Percentiles rank a stretch among this genome's conserved stretches.
Evolutionary conservation across 2,113 vertebrate species (phyloP).

Genomic region (Paracanthobrama guichenoti): DNA sequence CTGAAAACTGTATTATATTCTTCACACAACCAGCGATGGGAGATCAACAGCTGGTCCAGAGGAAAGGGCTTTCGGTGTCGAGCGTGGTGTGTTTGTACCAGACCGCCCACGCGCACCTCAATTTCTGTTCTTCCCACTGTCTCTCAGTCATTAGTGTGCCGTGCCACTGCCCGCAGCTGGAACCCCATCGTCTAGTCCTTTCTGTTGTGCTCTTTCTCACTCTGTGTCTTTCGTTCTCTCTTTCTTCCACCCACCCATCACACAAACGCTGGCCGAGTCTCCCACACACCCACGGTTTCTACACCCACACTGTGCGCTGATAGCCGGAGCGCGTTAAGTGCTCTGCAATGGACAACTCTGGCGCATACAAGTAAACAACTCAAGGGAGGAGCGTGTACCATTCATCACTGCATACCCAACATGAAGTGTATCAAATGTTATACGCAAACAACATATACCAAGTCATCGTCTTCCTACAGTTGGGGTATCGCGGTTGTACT

Average conservation of each 20-base stretch:
- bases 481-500: not conserved
- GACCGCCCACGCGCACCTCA: not conserved
- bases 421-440: too few species aligned
- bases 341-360: not conserved
- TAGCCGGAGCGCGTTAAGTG: not conserved
- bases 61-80: not conserved
- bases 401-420: not conserved
- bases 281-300: not conserved
- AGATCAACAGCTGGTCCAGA: not conserved
- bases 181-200: not conserved
- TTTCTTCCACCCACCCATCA: slow-evolving; percentile 19
- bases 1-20: not conserved
- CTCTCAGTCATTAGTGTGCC: slow-evolving; percentile 2
- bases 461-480: not conserved
- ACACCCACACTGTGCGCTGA: slow-evolving; percentile 11
- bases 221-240: not conserved
- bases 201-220: not conserved
- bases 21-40: not conserved
- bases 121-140: not conserved
- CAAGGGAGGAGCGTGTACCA: not conserved
- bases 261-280: not conserved
- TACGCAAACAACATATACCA: too few species aligned
- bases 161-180: not conserved
- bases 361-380: slow-evolving; percentile 7
- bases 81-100: not conserved